Base-by-base conservation (phyloP, 2,113 vertebrate species). In the Spheniscus mendiculus region DNA sequence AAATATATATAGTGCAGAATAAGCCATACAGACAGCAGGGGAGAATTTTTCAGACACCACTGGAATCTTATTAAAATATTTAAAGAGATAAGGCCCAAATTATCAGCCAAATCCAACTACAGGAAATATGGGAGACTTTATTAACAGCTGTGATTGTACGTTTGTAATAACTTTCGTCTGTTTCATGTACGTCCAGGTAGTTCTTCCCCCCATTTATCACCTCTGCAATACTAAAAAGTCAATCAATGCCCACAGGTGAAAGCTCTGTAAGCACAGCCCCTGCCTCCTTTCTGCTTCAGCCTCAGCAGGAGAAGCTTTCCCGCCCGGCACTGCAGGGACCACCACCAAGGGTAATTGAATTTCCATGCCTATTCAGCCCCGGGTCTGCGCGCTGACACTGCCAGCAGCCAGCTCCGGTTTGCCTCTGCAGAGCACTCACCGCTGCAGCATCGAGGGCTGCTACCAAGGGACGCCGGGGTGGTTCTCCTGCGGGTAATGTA, bases 321-420 rank as follows among this genome's bases (percentile, higher is more conserved):
- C 0, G 2, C 3, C 23, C 0, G 1, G 87, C 61, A 2, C 92
- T 95, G 96, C 86, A 82, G 95, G 95, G 95, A 95, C 80, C 47
- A 50, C 85, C 83, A 72, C 80, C 72, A 13, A 32, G 95, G 90
- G 94, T 84, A 97, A 96, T 91, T 76, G 77, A 49, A 97, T 96
- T 97, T 96, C 69, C 94, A 58, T 0, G 72, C 77, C 65, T 78
- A 6, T 95, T 95, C 18, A 71, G 32, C 19, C 81, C 59, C 2
- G 1, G 56, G 6, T 61, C 20, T 42, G 59, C 2, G 1, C 0
- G 2, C 63, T 55, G 88, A 6, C 69, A 10, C 36, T 6, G 92
- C 72, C 93, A 30, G 83, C 7, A 44, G 7, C 78, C 74, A 10
- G 83, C 76, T 38, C 71, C 1, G 0, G 9, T 4, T 27, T 5